A percentile compares a stretch with the other conserved stretches of the same genome.
Evolutionary conservation across 2,113 vertebrate genomes (phyloP).

Genomic region (Monopterus albus): DNA sequence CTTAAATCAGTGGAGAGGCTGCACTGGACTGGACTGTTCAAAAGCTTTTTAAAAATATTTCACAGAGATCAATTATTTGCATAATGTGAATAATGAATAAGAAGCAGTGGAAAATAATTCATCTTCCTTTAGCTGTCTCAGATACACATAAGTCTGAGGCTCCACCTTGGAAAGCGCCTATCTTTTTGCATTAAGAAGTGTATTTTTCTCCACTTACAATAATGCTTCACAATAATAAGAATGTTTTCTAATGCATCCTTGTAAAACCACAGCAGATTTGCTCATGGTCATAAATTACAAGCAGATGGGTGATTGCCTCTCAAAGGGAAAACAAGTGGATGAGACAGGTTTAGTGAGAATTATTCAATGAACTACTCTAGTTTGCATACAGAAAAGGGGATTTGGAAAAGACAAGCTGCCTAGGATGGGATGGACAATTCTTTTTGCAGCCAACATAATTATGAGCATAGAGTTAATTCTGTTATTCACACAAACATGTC

Average conservation of each 20-base stretch:
- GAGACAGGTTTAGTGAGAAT: constrained; percentile 70
- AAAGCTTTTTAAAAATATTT: constrained; percentile 38
- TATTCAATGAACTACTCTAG: constrained; percentile 65
- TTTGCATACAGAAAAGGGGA: constrained; percentile 52
- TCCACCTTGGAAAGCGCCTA: constrained; percentile 72
- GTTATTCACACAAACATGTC: constrained; percentile 56
- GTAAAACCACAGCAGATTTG: constrained; percentile 47
- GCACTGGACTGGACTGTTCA: background rate
- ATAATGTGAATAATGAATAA: constrained; percentile 55
- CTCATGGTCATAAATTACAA: constrained; percentile 65
- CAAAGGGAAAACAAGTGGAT: constrained; percentile 64
- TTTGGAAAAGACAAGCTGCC: constrained; percentile 31
- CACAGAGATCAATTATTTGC: constrained; percentile 48
- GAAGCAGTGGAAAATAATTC: constrained; percentile 61
- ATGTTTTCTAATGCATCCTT: constrained; percentile 43
- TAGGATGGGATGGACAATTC: constrained; percentile 51
- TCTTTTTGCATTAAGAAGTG: constrained; percentile 76
- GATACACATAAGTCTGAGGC: constrained; percentile 59
- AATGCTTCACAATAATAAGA: constrained; percentile 69
- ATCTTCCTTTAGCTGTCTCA: constrained; percentile 75
- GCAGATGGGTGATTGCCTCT: constrained; percentile 66
- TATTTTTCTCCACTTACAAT: constrained; percentile 73
- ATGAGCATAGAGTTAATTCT: constrained; percentile 73
- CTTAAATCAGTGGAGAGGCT: constrained; percentile 24
- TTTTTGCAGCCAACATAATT: constrained; percentile 66